phyloP scores from a whole-genome alignment of 2,797 vertebrate genomes.

The Telmatherina bonti region DNA sequence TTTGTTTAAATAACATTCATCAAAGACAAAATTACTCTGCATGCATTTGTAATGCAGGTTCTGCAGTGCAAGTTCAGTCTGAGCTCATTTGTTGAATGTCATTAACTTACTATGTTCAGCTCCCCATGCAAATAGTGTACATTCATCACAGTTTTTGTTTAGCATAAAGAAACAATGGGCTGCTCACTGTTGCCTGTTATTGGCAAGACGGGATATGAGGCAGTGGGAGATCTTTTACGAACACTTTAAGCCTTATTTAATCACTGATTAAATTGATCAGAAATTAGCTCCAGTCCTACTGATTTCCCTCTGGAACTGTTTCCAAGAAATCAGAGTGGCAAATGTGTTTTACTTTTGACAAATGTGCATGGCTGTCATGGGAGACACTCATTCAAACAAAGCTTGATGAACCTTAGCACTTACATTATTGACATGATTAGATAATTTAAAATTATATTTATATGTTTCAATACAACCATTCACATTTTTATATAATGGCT shows the following conservation, averaged over 20 bases:
- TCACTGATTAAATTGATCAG: conserved; percentile 48
- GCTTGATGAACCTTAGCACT: conserved; percentile 30
- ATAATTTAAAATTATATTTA: conserved; percentile 52
- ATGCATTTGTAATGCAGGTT: conserved; percentile 36
- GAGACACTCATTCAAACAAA: conserved; percentile 44
- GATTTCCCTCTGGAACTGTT: conserved; percentile 28
- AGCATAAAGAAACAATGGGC: conserved; percentile 36
- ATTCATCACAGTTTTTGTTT: conserved; percentile 64
- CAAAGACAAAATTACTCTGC: conserved; percentile 36
- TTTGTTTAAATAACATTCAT: conserved; percentile 41
- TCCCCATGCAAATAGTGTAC: conserved; percentile 53
- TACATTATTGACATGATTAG: conserved; percentile 58
- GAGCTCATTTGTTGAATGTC: conserved; percentile 61
- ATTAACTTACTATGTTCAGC: conserved; percentile 52
- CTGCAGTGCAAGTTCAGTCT: conserved; percentile 13
- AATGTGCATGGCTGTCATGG: conserved; percentile 25
- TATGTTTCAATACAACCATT: conserved; percentile 52
- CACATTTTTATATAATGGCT: conserved; percentile 44
- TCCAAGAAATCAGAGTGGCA: conserved; percentile 24
- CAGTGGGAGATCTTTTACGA: conserved; percentile 23
- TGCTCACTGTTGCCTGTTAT: conserved; percentile 10
- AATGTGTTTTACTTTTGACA: conserved; percentile 16
- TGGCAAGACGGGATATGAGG: conserved; percentile 1
- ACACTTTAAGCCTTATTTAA: conserved; percentile 45
- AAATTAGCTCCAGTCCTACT: conserved; percentile 20